Evolutionary conservation across 2,888 invertebrate species (phyloP).

Genomic region (Trissoscelio sp.): DNA sequence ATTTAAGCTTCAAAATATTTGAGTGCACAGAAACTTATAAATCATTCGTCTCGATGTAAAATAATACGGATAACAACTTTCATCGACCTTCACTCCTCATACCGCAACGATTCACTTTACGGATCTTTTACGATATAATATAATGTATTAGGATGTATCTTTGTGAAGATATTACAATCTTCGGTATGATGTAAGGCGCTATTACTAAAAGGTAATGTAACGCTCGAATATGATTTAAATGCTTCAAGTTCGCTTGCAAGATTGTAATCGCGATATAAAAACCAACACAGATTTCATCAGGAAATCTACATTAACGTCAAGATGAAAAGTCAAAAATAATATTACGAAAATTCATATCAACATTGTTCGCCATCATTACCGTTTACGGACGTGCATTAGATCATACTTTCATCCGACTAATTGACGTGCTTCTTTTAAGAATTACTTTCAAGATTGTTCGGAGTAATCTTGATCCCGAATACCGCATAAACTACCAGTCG

Average conservation of each 20-base stretch:
- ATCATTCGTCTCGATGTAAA: constrained; percentile 51
- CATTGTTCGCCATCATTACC: constrained; percentile 40
- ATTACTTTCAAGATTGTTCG: constrained; percentile 49
- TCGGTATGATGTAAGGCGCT: constrained; percentile 54
- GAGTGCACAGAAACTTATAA: constrained; percentile 24
- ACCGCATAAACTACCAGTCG: constrained; percentile 45
- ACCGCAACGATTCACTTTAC: constrained; percentile 59
- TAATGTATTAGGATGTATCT: constrained; percentile 63
- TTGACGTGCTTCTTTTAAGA: constrained; percentile 48
- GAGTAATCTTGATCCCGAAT: constrained; percentile 43
- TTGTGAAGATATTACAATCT: constrained; percentile 56
- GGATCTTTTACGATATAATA: constrained; percentile 64
- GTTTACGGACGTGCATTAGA: constrained; percentile 28
- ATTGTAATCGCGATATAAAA: constrained; percentile 57
- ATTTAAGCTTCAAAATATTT: constrained; percentile 38
- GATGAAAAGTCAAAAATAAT: constrained; percentile 55
- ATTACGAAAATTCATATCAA: constrained; percentile 52
- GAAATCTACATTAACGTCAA: constrained; percentile 35
- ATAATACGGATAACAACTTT: constrained; percentile 59
- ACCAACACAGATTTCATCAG: constrained; percentile 53
- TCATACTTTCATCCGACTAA: constrained; percentile 44
- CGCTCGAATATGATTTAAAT: constrained; percentile 65
- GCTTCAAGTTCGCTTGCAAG: constrained; percentile 44
- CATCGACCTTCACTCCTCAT: constrained; percentile 59
- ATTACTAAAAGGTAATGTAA: constrained; percentile 59